Evolutionary conservation across 23 tunicate species (phyloP).

Genomic region (Trididemnum miniatum): DNA sequence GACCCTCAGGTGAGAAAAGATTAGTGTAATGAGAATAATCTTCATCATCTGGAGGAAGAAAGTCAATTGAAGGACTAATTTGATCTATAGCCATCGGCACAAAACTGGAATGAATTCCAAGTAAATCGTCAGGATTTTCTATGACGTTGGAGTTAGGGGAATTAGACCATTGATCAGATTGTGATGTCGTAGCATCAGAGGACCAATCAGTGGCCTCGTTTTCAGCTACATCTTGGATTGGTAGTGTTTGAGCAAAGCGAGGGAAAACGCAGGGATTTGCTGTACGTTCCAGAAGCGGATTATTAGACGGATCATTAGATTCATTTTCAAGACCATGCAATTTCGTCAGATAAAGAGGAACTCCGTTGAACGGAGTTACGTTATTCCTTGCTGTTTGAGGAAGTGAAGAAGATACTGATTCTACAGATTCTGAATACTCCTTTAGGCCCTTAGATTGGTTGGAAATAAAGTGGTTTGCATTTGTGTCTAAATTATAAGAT

Average conservation of each 20-base stretch:
- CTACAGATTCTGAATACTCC: background rate
- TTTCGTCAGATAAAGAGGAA: background rate
- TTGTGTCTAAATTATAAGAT: too few relatives aligned
- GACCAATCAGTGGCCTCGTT: background rate
- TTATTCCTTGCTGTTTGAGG: background rate
- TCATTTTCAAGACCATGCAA: background rate
- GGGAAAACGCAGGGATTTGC: background rate
- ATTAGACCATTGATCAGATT: background rate
- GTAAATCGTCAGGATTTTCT: background rate
- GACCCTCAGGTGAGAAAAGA: background rate
- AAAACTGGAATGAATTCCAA: background rate
- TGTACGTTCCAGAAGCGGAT: background rate
- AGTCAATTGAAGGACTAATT: constrained; percentile 27
- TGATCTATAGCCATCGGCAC: constrained; percentile 12
- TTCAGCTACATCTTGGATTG: background rate
- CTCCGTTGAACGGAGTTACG: background rate
- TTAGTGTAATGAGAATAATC: background rate
- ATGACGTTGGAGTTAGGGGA: background rate
- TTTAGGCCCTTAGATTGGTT: background rate
- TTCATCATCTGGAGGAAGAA: background rate
- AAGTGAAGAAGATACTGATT: background rate
- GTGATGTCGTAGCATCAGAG: background rate
- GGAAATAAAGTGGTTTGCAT: background rate
- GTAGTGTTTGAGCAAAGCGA: background rate
- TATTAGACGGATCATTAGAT: background rate